Evolutionary conservation across 2,113 vertebrate genomes (phyloP).

Genomic region (Glareola pratincola): DNA sequence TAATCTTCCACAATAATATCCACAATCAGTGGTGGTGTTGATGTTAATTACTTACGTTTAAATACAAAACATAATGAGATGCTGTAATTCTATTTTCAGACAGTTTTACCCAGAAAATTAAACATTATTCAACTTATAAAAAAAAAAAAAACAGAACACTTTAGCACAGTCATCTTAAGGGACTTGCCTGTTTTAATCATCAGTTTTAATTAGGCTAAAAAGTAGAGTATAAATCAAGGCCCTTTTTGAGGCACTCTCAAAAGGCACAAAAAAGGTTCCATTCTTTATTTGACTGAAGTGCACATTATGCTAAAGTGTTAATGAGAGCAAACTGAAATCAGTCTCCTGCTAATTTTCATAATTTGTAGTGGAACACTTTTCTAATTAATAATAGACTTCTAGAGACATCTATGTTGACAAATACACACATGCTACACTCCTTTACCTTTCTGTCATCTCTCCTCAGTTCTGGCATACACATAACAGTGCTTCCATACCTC

Average conservation of each 20-base stretch:
- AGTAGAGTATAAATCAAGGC: constrained; percentile 45
- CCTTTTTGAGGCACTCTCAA: constrained; percentile 41
- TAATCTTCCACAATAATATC: not conserved
- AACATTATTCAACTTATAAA: constrained; percentile 10
- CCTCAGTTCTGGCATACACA: not conserved
- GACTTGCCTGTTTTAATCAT: constrained; percentile 56
- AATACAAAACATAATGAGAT: not conserved
- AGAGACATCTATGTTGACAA: constrained; percentile 32
- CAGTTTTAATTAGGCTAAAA: constrained; percentile 63
- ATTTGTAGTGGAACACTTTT: constrained; percentile 38
- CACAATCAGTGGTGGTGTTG: not conserved
- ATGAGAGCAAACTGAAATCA: constrained; percentile 43
- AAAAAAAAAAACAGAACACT: not conserved
- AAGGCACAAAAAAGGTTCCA: constrained; percentile 28
- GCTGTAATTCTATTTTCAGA: not conserved
- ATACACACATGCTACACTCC: not conserved
- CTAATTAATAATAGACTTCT: constrained; percentile 54
- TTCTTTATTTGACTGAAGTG: constrained; percentile 43
- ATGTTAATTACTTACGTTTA: not conserved
- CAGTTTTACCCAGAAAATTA: constrained; percentile 13
- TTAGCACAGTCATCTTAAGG: constrained; percentile 43
- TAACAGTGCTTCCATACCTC: not conserved
- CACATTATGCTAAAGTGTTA: constrained; percentile 27
- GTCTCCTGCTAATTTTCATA: constrained; percentile 39
- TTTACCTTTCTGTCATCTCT: not conserved